Percentiles rank a stretch among this genome's conserved stretches.
Conservation (phyloP, 2,797 vertebrate genomes). For the Neosilurus mollespiculum region DNA sequence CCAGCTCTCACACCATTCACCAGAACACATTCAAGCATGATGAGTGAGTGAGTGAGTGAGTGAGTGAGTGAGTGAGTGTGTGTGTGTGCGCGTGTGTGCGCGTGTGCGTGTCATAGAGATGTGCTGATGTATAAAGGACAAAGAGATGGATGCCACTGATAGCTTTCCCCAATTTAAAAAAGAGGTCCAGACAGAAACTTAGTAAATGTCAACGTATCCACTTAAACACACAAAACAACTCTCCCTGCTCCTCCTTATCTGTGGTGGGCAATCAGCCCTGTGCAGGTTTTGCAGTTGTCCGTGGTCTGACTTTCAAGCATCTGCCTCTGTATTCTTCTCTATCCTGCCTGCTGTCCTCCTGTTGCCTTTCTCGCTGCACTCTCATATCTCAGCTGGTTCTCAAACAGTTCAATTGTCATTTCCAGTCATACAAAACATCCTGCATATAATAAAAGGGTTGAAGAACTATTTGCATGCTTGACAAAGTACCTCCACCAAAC, state of each 20-base stretch:
- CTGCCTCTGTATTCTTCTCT: neutral
- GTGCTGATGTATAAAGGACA: neutral
- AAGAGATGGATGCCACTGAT: neutral
- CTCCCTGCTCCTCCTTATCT: constrained; percentile 13
- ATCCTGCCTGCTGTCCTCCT: neutral
- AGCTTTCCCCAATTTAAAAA: neutral
- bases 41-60: constrained; percentile 46
- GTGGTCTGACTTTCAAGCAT: constrained; percentile 39
- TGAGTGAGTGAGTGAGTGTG: constrained; percentile 39
- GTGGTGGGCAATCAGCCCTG: constrained; percentile 27
- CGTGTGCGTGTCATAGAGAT: constrained; percentile 23
- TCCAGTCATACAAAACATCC: neutral
- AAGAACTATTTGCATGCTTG: neutral
- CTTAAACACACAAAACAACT: neutral
- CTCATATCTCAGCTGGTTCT: constrained; percentile 22
- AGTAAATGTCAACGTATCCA: constrained; percentile 25
- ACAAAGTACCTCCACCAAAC: neutral
- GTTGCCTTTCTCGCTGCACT: neutral
- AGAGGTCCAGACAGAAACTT: constrained; percentile 5
- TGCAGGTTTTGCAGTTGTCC: constrained; percentile 31
- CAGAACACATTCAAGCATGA: constrained; percentile 26
- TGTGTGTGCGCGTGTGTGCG: constrained; percentile 31
- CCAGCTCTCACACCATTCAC: constrained; percentile 61
- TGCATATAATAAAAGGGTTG: neutral
- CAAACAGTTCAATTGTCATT: neutral